Conservation (phyloP, 2,113 vertebrate species). For the Neotoma lepida region DNA sequence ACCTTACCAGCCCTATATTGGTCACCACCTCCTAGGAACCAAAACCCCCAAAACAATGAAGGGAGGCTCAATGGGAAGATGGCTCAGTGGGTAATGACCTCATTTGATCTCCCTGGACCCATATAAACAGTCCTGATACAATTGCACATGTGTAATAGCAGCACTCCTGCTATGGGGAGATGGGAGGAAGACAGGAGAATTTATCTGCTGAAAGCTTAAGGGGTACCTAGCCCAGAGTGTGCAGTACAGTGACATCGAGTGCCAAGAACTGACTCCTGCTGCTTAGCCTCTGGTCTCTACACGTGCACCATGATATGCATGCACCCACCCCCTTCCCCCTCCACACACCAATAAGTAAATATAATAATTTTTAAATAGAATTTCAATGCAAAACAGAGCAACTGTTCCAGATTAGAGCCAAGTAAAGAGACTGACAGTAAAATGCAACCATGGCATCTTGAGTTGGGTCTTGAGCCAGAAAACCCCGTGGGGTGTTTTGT, state of each 20-base stretch:
- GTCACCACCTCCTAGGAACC: neutral
- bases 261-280: neutral
- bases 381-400: slow-evolving; percentile 14
- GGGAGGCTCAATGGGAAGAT: neutral
- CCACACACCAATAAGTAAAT: neutral
- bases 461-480: slow-evolving; percentile 46
- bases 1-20: neutral
- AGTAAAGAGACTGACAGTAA: slow-evolving; percentile 16
- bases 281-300: neutral
- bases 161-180: neutral
- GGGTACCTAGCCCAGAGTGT: neutral
- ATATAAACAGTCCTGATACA: neutral
- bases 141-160: neutral
- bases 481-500: neutral
- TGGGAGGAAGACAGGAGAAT: neutral
- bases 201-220: neutral
- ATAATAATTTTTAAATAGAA: neutral
- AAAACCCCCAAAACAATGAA: slow-evolving; percentile 17
- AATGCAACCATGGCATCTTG: slow-evolving; percentile 15
- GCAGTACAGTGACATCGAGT: neutral
- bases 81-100: neutral
- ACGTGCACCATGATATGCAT: too few species aligned
- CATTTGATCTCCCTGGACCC: neutral
- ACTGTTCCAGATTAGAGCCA: slow-evolving; percentile 35
- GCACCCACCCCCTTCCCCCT: neutral